A percentile compares a stretch with the other conserved stretches of the same genome.
These are phyloP conservation scores for Butorides virescens DNA, from an alignment of 2,113 vertebrate genomes.

Conservation along the genomic window DNA sequence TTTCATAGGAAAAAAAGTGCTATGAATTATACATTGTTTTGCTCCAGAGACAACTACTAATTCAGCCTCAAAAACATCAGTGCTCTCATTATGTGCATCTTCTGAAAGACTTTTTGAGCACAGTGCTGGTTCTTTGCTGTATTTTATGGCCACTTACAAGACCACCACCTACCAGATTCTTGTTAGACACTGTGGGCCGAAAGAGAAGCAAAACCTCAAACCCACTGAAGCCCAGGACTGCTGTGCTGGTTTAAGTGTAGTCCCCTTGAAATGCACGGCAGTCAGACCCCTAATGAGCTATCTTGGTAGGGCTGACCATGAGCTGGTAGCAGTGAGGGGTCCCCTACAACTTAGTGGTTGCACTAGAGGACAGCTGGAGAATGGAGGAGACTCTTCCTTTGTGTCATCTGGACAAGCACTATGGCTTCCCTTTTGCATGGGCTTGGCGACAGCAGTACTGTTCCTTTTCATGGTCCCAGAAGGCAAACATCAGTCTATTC, in stretches of 20 bases:
- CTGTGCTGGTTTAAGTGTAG: neutral
- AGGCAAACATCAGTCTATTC: neutral
- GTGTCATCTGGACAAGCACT: fast-evolving
- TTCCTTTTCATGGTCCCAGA: neutral
- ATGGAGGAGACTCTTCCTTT: neutral
- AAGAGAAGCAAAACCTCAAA: neutral
- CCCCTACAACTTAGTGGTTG: neutral
- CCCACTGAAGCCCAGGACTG: neutral
- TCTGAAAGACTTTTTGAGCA: neutral
- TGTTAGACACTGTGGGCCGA: neutral
- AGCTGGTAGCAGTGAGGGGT: neutral
- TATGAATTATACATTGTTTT: neutral
- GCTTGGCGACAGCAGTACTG: neutral
- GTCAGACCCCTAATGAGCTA: neutral
- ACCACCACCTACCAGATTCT: neutral
- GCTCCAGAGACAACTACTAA: neutral
- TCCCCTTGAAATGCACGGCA: neutral
- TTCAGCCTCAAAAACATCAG: neutral
- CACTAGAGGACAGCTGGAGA: neutral
- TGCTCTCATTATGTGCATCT: neutral
- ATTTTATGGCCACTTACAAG: neutral
- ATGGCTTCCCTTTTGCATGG: neutral
- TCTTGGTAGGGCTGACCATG: neutral
- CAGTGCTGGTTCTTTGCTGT: neutral
- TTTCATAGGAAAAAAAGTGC: neutral